Percentiles rank a stretch among this genome's conserved stretches.
Conservation (phyloP, 2,113 vertebrate species). For the Rhea pennata region DNA sequence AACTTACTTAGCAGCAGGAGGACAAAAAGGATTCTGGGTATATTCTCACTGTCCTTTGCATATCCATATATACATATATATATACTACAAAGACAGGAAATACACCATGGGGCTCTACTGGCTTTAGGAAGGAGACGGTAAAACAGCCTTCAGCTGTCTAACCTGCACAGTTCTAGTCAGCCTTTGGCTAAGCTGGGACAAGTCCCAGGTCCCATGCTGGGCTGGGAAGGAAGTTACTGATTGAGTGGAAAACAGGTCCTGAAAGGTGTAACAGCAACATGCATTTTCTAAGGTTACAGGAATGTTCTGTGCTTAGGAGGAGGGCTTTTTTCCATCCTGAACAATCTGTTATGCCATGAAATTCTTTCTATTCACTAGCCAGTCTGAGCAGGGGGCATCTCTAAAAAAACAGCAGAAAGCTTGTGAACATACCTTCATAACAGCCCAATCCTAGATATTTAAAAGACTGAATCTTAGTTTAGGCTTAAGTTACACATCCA, state of each 20-base stretch:
- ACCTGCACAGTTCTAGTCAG: not conserved
- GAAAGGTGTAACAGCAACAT: not conserved
- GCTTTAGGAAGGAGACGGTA: not conserved
- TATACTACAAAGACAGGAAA: accelerated
- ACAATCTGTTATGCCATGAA: not conserved
- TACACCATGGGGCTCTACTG: not conserved
- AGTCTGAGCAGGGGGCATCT: not conserved
- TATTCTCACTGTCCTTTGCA: not conserved
- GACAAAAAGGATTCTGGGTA: not conserved
- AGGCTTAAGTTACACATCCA: not conserved
- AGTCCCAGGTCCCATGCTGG: not conserved
- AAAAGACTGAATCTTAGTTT: not conserved
- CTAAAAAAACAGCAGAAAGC: not conserved
- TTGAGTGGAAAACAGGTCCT: not conserved
- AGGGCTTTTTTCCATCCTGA: not conserved
- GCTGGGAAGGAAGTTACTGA: not conserved
- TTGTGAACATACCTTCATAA: not conserved
- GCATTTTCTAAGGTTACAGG: not conserved
- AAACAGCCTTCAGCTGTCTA: not conserved
- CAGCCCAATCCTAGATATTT: not conserved
- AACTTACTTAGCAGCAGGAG: not conserved
- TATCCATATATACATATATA: not conserved
- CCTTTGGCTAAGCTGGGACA: not conserved
- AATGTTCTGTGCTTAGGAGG: not conserved
- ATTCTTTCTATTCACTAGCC: not conserved